Evolutionary conservation across 2,113 vertebrate genomes (phyloP).

Genomic region (Rhea americana): DNA sequence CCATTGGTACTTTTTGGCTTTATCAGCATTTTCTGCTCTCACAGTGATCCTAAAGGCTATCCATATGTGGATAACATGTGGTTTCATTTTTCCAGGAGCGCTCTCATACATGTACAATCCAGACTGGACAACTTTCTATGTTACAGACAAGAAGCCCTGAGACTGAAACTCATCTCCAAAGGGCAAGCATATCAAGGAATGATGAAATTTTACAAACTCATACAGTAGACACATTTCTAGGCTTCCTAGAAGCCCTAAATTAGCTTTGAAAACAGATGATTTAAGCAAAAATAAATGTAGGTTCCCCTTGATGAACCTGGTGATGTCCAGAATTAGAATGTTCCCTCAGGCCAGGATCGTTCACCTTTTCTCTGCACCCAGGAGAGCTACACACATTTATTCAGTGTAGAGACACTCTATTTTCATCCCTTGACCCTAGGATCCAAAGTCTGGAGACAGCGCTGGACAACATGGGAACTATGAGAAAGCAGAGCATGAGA

Average conservation of each 20-base stretch:
- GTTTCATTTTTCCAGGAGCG: neutral
- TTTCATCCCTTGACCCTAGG: neutral
- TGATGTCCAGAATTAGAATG: too few relatives aligned
- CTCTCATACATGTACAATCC: accelerated
- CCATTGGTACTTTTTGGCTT: neutral
- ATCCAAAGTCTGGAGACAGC: neutral
- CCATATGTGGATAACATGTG: neutral
- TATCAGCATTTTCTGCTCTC: neutral
- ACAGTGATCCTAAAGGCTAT: neutral
- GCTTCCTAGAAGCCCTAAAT: neutral
- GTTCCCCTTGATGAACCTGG: neutral
- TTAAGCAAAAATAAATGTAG: neutral
- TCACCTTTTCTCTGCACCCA: neutral
- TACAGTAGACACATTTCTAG: neutral
- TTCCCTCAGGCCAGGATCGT: neutral
- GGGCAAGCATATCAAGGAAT: neutral
- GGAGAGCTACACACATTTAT: neutral
- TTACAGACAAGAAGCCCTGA: neutral
- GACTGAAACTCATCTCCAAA: neutral
- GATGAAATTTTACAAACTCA: neutral
- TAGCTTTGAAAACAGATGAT: neutral
- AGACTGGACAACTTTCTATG: neutral
- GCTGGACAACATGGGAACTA: neutral
- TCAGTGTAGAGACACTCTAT: neutral
- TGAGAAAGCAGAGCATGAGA: neutral